Evolutionary conservation across 2,113 vertebrate genomes (phyloP).

Genomic region (Atlantisia rogersi): DNA sequence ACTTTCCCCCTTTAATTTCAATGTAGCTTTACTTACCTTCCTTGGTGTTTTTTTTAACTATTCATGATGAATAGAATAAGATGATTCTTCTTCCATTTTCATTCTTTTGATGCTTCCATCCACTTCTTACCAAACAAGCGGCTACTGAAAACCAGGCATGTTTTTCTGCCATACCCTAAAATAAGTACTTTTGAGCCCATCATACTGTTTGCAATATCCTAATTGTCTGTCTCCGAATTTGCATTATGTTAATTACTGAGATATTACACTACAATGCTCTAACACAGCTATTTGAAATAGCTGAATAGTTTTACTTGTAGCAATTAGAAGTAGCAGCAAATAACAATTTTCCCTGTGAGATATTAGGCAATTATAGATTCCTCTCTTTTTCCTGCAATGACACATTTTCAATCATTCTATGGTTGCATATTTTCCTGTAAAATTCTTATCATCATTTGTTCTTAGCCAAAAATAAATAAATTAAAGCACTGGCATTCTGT

Average conservation of each 20-base stretch:
- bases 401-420: not conserved
- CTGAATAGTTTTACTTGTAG: slow-evolving; percentile 21
- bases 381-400: not conserved
- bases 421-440: not conserved
- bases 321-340: slow-evolving; percentile 39
- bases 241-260: slow-evolving; percentile 15
- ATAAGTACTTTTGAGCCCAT: not conserved
- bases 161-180: not conserved
- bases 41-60: not conserved
- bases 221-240: not conserved
- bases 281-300: slow-evolving; percentile 1
- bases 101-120: not conserved
- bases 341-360: not conserved
- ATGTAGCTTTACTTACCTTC: not conserved
- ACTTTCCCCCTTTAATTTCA: not conserved
- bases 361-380: not conserved
- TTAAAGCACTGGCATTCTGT: not conserved
- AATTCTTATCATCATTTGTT: not conserved
- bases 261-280: not conserved
- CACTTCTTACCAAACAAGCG: not conserved
- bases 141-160: not conserved
- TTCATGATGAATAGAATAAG: not conserved
- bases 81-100: not conserved
- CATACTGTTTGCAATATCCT: not conserved
- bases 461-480: not conserved